These are phyloP conservation scores for Onychostruthus taczanowskii DNA, from an alignment of 2,113 vertebrate species.

Conservation along the genomic window DNA sequence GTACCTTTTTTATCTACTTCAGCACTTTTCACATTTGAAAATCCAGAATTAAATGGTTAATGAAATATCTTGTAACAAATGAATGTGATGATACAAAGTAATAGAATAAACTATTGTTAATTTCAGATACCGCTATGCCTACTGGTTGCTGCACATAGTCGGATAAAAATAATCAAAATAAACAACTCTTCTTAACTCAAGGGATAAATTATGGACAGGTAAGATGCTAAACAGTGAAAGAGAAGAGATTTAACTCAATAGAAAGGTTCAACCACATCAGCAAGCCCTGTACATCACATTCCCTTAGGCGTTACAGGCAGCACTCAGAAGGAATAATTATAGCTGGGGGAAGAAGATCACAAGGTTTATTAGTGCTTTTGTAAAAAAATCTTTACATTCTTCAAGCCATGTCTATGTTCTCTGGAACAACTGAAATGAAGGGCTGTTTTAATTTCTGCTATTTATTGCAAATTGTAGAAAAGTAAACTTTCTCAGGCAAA, in stretches of 20 bases:
- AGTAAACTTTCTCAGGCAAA: not conserved
- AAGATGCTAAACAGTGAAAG: slow-evolving; percentile 20
- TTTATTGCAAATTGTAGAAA: not conserved
- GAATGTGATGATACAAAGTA: slow-evolving; percentile 10
- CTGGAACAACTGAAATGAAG: not conserved
- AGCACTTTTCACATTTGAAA: slow-evolving; percentile 30
- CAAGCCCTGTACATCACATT: not conserved
- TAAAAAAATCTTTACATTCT: not conserved
- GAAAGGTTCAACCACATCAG: slow-evolving; percentile 1
- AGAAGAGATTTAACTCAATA: not conserved
- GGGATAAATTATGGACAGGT: slow-evolving; percentile 19
- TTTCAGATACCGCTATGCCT: not conserved
- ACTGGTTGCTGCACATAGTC: not conserved
- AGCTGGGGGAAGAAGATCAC: not conserved
- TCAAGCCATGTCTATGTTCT: not conserved
- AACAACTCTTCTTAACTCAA: not conserved
- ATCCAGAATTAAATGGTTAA: slow-evolving; percentile 43
- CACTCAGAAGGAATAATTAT: slow-evolving; percentile 13
- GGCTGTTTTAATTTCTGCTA: not conserved
- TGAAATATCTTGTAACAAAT: slow-evolving; percentile 37
- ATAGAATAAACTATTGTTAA: slow-evolving; percentile 24
- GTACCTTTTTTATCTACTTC: not conserved
- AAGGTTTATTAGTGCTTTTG: not conserved
- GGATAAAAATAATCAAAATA: slow-evolving; percentile 20
- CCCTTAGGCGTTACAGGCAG: not conserved